A percentile compares a stretch with the other conserved stretches of the same genome.
These are phyloP conservation scores for Silurus aristotelis DNA, from an alignment of 2,797 vertebrate species.

Conservation along the genomic window DNA sequence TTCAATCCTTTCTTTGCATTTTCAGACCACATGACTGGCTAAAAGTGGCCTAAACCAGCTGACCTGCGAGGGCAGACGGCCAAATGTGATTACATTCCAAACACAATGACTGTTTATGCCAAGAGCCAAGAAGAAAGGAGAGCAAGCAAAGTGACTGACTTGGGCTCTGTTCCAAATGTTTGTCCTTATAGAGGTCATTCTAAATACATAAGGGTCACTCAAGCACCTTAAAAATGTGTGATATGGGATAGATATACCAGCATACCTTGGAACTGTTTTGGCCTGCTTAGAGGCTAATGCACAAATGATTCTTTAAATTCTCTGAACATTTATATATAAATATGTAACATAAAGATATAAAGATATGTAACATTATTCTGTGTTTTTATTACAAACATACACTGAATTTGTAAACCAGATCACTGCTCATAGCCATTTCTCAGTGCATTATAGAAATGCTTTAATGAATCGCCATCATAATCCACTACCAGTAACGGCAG, in stretches of 20 bases:
- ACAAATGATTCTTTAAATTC: neutral
- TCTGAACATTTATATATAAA: too few species aligned
- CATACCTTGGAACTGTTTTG: neutral
- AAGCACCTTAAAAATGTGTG: too few species aligned
- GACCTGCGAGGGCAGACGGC: neutral
- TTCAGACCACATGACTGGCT: conserved; percentile 14
- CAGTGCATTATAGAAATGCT: neutral
- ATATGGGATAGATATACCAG: neutral
- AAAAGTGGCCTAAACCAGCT: conserved; percentile 9
- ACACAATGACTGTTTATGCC: neutral
- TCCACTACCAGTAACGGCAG: neutral
- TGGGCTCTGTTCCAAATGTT: neutral
- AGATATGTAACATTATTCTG: neutral
- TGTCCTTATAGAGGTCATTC: conserved; percentile 8
- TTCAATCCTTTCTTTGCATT: neutral
- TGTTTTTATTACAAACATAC: neutral
- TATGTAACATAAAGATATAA: too few species aligned
- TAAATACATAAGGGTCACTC: neutral
- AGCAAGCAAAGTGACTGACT: neutral
- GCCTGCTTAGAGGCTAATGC: neutral
- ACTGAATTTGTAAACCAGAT: neutral
- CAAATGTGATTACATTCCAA: conserved; percentile 20
- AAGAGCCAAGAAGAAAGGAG: neutral
- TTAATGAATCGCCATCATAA: neutral
- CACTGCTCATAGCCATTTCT: neutral